Percentiles rank a stretch among this genome's conserved stretches.
Conservation (phyloP, 2,113 vertebrate species). For the Cepphus grylle region DNA sequence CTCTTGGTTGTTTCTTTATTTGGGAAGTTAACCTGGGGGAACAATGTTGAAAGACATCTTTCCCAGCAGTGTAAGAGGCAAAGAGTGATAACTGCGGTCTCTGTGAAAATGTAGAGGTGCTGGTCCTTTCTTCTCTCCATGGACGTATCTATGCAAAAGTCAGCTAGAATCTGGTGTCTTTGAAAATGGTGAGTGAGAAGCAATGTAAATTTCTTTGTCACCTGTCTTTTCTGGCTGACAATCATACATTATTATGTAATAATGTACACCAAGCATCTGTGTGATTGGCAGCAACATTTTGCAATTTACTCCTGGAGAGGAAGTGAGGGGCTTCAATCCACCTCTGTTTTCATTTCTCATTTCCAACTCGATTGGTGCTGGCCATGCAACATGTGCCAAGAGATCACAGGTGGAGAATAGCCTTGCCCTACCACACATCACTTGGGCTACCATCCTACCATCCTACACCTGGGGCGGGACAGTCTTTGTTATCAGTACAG, state of each 20-base stretch:
- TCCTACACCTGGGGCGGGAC: too few species aligned
- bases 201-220: not conserved
- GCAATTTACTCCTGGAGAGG: not conserved
- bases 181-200: not conserved
- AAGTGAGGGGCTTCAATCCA: not conserved
- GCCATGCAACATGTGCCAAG: not conserved
- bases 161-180: not conserved
- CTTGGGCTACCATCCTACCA: too few species aligned
- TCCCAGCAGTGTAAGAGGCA: not conserved
- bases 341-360: not conserved
- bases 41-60: not conserved
- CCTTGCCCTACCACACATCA: not conserved
- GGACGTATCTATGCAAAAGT: not conserved
- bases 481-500: too few species aligned
- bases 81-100: not conserved
- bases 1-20: not conserved
- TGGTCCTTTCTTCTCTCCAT: not conserved
- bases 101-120: not conserved
- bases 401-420: not conserved
- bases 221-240: not conserved
- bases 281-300: not conserved
- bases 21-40: not conserved
- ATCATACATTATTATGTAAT: not conserved
- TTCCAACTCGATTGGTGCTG: too few species aligned
- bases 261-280: not conserved